Evolutionary conservation across 1,140 invertebrate species (phyloP).

Genomic region (Temnothorax curvispinosus): DNA sequence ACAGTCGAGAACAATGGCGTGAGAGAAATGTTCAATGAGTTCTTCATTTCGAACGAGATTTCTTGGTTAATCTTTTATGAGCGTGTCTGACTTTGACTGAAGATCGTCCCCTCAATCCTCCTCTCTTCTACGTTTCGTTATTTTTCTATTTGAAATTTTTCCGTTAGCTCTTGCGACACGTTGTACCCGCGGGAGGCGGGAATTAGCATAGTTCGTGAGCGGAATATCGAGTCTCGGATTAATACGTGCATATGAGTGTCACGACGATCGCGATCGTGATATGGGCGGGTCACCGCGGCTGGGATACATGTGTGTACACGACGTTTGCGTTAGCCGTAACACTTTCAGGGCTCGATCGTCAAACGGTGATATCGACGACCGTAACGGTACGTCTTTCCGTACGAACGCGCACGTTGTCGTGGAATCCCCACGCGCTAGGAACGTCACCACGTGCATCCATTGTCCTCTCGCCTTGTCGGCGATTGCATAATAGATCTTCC

Average conservation of each 20-base stretch:
- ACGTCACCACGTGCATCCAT: slow-evolving; percentile 23
- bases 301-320: neutral
- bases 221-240: slow-evolving; percentile 44
- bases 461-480: slow-evolving; percentile 21
- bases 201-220: slow-evolving; percentile 66
- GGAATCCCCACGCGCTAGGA: slow-evolving; percentile 7
- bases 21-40: neutral
- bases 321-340: slow-evolving; percentile 66
- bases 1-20: neutral
- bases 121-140: neutral
- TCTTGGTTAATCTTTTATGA: neutral
- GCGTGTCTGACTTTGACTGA: no score
- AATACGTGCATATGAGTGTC: slow-evolving; percentile 1
- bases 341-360: slow-evolving; percentile 70
- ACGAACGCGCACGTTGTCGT: slow-evolving; percentile 37
- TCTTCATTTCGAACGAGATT: neutral
- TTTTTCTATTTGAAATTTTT: neutral
- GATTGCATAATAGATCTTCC: slow-evolving; percentile 30
- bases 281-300: slow-evolving; percentile 12
- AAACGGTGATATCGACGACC: slow-evolving; percentile 71
- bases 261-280: slow-evolving; percentile 43
- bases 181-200: neutral
- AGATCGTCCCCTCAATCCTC: neutral
- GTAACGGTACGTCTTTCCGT: slow-evolving; percentile 70
- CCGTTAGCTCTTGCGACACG: slow-evolving; percentile 10